A percentile compares a stretch with the other conserved stretches of the same genome.
phyloP scores from a whole-genome alignment of 2,113 vertebrate genomes.

The Grammomys dolichurus region DNA sequence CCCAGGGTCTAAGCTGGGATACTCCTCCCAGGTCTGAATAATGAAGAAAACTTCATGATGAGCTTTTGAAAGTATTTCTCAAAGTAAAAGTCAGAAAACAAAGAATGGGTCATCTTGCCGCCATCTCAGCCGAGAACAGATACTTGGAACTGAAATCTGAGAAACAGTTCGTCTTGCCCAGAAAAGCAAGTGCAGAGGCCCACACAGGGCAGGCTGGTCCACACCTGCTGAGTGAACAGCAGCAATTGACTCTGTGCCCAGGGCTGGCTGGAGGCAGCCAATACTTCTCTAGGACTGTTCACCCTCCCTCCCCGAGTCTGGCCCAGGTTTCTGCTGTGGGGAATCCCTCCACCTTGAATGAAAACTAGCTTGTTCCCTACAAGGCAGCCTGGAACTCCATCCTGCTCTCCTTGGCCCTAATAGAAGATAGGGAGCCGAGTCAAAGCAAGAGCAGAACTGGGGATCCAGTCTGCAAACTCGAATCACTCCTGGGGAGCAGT shows the following conservation, averaged over 20 bases:
- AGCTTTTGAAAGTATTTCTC: constrained; percentile 10
- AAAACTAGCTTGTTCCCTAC: not conserved
- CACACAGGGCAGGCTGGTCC: not conserved
- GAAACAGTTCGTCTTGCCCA: not conserved
- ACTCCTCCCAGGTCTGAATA: not conserved
- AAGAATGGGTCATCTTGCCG: not conserved
- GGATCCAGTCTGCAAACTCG: constrained; percentile 15
- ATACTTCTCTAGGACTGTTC: not conserved
- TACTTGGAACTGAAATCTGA: constrained; percentile 33
- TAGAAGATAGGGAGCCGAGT: not conserved
- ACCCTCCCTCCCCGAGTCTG: not conserved
- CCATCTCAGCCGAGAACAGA: not conserved
- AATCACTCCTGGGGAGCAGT: constrained; percentile 59
- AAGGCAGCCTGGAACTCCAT: not conserved
- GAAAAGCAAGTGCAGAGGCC: not conserved
- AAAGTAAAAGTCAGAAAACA: not conserved
- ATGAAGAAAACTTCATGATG: not conserved
- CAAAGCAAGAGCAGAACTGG: constrained; percentile 7
- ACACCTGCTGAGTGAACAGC: not conserved
- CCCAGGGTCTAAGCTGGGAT: not conserved
- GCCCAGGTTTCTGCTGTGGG: not conserved
- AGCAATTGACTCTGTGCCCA: not conserved
- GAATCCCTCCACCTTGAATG: not conserved
- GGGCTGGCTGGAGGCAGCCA: not conserved
- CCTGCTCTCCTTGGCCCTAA: not conserved